Evolutionary conservation across 1,140 invertebrate genomes (phyloP).

Genomic region (Rhyzopertha dominica): DNA sequence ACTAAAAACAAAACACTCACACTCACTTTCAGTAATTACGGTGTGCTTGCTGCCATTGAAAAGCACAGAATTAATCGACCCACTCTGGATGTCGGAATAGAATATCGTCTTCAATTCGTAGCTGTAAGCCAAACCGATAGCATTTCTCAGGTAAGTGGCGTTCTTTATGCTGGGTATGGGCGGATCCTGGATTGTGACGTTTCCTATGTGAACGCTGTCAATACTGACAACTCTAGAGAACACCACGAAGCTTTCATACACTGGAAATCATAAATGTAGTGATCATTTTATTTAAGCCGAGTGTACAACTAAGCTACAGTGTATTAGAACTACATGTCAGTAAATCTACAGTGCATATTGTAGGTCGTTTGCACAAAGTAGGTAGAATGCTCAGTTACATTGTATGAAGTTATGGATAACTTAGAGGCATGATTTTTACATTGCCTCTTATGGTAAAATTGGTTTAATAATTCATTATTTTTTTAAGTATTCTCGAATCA

Average conservation of each 20-base stretch:
- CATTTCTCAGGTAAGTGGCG: conserved; percentile 69
- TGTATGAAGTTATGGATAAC: no score
- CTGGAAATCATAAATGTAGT: no score
- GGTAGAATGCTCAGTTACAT: no score
- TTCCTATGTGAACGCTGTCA: conserved; percentile 68
- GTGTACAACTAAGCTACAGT: no score
- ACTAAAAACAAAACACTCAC: no score
- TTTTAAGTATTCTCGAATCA: no score
- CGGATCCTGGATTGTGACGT: conserved; percentile 66
- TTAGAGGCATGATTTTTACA: no score
- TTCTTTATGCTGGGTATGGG: conserved; percentile 71
- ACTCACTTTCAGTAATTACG: conserved; percentile 64
- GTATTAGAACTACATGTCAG: no score
- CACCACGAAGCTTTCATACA: conserved; percentile 70
- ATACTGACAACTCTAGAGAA: conserved; percentile 69
- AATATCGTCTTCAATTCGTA: conserved; percentile 65
- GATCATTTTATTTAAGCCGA: conserved; percentile 8
- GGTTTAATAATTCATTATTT: no score
- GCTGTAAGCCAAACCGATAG: conserved; percentile 78
- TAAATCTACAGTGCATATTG: no score
- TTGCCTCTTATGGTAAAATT: no score
- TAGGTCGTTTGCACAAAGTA: no score
- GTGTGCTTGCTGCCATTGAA: conserved; percentile 74
- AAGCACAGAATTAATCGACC: conserved; percentile 75
- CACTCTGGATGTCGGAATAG: conserved; percentile 83